phyloP scores from a whole-genome alignment of 2,113 vertebrate species.

The Hepsetus odoe region DNA sequence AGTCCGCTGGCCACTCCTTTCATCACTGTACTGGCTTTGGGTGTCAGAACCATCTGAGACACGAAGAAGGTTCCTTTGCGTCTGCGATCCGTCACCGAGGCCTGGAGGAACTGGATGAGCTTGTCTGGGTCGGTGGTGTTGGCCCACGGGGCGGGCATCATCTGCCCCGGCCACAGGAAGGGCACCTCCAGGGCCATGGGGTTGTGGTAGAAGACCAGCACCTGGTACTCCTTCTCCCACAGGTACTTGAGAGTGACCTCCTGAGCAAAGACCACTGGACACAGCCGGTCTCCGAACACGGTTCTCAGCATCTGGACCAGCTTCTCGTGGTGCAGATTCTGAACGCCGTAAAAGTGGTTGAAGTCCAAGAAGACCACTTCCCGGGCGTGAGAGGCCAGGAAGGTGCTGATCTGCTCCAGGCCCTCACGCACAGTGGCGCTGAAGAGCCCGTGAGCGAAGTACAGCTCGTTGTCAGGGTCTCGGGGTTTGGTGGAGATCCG shows the following conservation, averaged over 20 bases:
- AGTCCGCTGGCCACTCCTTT: conserved; percentile 95
- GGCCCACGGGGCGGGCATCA: conserved; percentile 97
- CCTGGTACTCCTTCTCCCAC: conserved; percentile 96
- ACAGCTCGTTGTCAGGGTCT: conserved; percentile 96
- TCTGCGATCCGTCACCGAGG: conserved; percentile 90
- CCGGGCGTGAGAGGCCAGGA: conserved; percentile 85
- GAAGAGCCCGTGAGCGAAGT: conserved; percentile 96
- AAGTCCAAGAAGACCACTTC: conserved; percentile 97
- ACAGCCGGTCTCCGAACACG: conserved; percentile 93
- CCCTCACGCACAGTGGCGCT: conserved; percentile 97
- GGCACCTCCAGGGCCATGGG: conserved; percentile 94
- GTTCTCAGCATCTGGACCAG: conserved; percentile 94
- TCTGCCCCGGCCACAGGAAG: conserved; percentile 98
- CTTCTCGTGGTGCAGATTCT: conserved; percentile 96
- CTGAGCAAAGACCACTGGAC: conserved; percentile 93
- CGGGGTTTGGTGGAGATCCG: conserved; percentile 97
- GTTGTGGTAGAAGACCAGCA: conserved; percentile 95
- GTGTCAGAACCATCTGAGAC: conserved; percentile 96
- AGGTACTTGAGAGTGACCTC: conserved; percentile 94
- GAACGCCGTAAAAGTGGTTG: conserved; percentile 98
- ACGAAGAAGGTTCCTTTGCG: conserved; percentile 97
- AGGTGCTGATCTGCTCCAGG: conserved; percentile 91
- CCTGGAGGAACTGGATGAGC: conserved; percentile 93
- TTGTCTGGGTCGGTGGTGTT: conserved; percentile 98
- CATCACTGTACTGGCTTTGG: conserved; percentile 97